These are phyloP conservation scores for Podarcis cretensis DNA, from an alignment of 2,113 vertebrate species.

Conservation along the genomic window DNA sequence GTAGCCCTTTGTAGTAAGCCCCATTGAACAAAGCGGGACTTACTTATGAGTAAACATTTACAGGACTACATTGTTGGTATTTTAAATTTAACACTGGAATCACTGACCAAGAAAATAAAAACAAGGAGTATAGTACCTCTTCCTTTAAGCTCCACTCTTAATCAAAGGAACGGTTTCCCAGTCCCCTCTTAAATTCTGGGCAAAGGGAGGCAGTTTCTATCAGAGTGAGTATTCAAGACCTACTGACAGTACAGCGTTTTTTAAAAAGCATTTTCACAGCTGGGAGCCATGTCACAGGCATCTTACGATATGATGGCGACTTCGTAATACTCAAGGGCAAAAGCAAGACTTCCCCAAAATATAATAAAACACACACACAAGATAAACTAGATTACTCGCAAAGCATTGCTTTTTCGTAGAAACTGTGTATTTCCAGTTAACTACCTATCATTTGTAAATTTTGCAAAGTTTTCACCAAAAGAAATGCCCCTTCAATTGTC, in stretches of 20 bases:
- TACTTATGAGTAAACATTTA: background rate
- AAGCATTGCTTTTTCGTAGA: background rate
- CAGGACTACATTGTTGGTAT: background rate
- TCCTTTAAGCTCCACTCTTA: background rate
- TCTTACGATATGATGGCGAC: background rate
- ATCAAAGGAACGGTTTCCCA: background rate
- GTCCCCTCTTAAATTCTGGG: no score
- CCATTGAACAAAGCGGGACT: background rate
- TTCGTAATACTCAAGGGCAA: conserved; percentile 5
- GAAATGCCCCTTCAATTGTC: background rate
- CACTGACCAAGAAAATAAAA: background rate
- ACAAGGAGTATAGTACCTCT: background rate
- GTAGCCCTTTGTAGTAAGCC: background rate
- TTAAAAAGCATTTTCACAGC: conserved; percentile 28
- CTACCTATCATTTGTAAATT: background rate
- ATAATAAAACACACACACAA: background rate
- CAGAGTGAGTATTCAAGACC: background rate
- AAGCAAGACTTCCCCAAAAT: background rate
- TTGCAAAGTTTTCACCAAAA: background rate
- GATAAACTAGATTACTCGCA: background rate
- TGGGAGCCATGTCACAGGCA: conserved; percentile 17
- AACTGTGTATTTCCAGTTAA: background rate
- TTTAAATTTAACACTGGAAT: background rate
- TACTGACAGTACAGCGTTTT: background rate
- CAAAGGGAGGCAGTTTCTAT: background rate